A percentile compares a stretch with the other conserved stretches of the same genome.
Evolutionary conservation across 2,797 vertebrate genomes (phyloP).

Genomic region (Forpus xanthops): DNA sequence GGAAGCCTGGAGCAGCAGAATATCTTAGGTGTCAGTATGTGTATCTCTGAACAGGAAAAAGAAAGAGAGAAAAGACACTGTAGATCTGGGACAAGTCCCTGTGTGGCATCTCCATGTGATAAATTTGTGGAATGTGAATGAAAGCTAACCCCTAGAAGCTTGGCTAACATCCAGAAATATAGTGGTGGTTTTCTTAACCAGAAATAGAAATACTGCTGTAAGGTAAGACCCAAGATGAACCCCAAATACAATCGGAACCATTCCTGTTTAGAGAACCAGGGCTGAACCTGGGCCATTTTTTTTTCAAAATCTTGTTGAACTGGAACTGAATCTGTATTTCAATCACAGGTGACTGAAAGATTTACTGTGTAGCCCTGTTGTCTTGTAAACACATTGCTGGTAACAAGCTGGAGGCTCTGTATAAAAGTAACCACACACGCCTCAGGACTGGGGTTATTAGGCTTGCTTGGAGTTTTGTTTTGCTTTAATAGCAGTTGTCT

Average conservation of each 20-base stretch:
- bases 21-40: neutral
- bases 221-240: neutral
- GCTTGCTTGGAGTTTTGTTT: neutral
- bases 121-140: neutral
- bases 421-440: neutral
- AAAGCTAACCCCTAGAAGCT: neutral
- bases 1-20: neutral
- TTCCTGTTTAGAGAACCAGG: neutral
- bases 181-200: neutral
- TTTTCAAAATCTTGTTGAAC: neutral
- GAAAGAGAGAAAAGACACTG: neutral
- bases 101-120: neutral
- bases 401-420: neutral
- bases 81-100: neutral
- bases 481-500: neutral
- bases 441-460: neutral
- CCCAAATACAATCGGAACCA: neutral
- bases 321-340: neutral
- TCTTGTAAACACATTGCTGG: neutral
- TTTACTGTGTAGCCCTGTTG: neutral
- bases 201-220: neutral
- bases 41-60: neutral
- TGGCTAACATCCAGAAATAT: neutral
- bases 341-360: neutral
- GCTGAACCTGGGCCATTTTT: neutral